phyloP scores from a whole-genome alignment of 2,797 vertebrate species.

The Scarus forsteni region DNA sequence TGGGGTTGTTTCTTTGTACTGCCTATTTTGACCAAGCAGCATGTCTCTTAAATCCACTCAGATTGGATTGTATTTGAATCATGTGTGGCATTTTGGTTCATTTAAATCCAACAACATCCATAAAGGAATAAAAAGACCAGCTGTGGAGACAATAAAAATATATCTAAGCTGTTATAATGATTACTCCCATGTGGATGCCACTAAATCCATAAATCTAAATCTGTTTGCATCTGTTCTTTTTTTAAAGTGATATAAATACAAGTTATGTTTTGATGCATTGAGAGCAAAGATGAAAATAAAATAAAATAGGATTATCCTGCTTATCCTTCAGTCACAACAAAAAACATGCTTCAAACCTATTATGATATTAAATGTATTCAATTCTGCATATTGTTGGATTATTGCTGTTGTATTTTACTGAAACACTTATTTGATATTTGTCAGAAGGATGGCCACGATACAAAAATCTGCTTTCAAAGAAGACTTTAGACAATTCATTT shows the following conservation, averaged over 20 bases:
- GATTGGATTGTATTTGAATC: background rate
- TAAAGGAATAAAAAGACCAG: background rate
- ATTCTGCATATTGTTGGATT: conserved; percentile 12
- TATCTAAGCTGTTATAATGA: background rate
- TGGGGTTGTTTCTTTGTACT: too few species aligned
- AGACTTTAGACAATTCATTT: too few species aligned
- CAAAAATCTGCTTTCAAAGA: too few species aligned
- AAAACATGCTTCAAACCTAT: background rate
- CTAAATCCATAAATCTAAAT: background rate
- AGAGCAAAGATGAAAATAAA: background rate
- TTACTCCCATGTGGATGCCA: background rate
- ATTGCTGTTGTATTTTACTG: background rate
- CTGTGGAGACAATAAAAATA: too few species aligned
- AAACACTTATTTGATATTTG: too few species aligned
- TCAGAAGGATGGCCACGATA: too few species aligned
- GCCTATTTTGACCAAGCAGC: background rate
- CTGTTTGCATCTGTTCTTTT: background rate
- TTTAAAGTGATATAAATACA: background rate
- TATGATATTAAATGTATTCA: conserved; percentile 4
- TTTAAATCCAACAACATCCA: background rate
- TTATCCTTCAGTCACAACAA: conserved; percentile 29
- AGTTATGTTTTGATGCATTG: conserved; percentile 4
- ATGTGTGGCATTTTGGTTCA: background rate
- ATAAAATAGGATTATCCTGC: conserved; percentile 20
- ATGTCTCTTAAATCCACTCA: background rate